Conservation (phyloP, 2,113 vertebrate genomes). For the Oenanthe oenanthe region DNA sequence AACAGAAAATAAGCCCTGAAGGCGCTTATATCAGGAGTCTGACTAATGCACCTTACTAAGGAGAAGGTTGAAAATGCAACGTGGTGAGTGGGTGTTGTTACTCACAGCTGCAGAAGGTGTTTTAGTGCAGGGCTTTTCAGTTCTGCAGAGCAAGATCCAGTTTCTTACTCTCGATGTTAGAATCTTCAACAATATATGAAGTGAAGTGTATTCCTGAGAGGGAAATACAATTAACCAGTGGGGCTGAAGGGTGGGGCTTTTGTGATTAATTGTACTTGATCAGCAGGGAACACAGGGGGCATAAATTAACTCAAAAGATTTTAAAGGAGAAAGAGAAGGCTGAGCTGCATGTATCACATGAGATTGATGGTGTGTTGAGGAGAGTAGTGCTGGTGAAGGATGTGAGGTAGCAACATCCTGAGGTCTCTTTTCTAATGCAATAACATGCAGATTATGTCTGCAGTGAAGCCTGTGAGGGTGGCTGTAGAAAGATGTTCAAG, state of each 20-base stretch:
- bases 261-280: neutral
- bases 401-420: neutral
- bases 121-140: neutral
- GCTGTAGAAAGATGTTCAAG: neutral
- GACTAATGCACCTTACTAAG: neutral
- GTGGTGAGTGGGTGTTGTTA: constrained; percentile 11
- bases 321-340: neutral
- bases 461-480: neutral
- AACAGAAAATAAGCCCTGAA: neutral
- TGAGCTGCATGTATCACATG: neutral
- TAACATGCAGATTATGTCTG: neutral
- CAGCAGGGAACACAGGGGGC: neutral
- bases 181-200: neutral
- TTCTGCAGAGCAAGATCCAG: neutral
- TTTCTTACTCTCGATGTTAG: neutral
- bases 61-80: neutral
- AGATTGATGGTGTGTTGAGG: neutral
- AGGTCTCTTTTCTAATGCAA: neutral
- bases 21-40: constrained; percentile 10
- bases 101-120: neutral
- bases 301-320: neutral
- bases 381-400: neutral
- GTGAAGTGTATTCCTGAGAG: neutral
- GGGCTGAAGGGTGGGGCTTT: neutral
- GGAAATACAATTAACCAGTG: neutral